Evolutionary conservation across 35 echinoderm and acorn worm genomes (phyloP), one percentile per base, ranked within the genome.

Genomic region (Ophiothrix spiculata): DNA sequence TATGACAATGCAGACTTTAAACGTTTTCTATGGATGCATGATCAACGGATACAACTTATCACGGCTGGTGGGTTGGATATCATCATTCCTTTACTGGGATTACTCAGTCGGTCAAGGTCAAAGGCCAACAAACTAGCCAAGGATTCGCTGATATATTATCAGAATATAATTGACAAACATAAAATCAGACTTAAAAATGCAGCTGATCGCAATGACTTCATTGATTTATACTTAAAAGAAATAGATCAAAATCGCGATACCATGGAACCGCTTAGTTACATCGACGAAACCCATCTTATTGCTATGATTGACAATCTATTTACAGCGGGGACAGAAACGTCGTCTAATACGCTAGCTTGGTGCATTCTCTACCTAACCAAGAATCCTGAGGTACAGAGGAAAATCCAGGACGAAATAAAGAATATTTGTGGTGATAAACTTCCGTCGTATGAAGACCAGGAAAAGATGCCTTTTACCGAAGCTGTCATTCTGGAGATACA

Each of bases 1-100:
- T 82, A 82, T 42, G 29, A n/a, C 31, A 34, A 82, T 56, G 21
- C n/a, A 31, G 40, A 54, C 8, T 82, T 82, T 34, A 39, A 56
- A 34, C 33, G 46, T 0, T 25, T 80, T 10, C 78, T 80, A 3
- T 39, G 1, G 10, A 40, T 80, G 25, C 37, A 39, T 15, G 78
- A 45, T 39, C 17, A 28, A 4, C 17, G 60, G 31, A 69, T 69
- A 25, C 60, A 69, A 69, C 60, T 69, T 2, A n/a, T 25, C 23
- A 28, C 16, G 25, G 17, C 60, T 12, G 60, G 60, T 25, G 60
- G 6, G 60, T 28, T 69, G 8, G 31, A 25, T 25, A 1, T 69
- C 31, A 25, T 69, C 23, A 28, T 69, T 12, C 60, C 60, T 69
- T 28, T 69, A 1, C 25, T 69, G 2, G 16, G 60, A 69, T 25